Conservation (phyloP, 2,888 invertebrate species). For the Brenthis hecate region DNA sequence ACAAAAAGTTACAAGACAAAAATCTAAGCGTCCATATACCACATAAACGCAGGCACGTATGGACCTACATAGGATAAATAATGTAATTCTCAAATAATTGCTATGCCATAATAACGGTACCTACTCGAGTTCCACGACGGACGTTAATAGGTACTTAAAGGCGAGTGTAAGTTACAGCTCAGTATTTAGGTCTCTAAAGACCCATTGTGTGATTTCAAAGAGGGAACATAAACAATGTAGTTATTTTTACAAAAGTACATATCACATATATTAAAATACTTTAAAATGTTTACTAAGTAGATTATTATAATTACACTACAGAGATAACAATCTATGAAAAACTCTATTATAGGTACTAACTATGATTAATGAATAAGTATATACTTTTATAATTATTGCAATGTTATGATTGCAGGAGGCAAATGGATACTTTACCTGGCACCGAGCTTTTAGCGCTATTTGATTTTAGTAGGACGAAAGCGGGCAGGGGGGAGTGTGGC, state of each 20-base stretch:
- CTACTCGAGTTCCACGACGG: slow-evolving; percentile 28
- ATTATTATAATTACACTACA: slow-evolving; percentile 2
- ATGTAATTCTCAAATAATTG: slow-evolving; percentile 30
- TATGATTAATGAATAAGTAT: slow-evolving; percentile 9
- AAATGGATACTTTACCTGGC: neutral
- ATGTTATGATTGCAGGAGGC: neutral
- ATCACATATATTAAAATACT: slow-evolving; percentile 7
- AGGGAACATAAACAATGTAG: slow-evolving; percentile 20
- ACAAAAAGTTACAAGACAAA: too few species aligned
- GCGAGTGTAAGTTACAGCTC: slow-evolving; percentile 20
- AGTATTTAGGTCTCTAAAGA: slow-evolving; percentile 33
- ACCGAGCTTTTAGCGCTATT: too few species aligned
- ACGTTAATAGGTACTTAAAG: slow-evolving; percentile 25
- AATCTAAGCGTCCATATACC: too few species aligned
- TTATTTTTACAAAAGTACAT: neutral
- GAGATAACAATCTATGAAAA: slow-evolving; percentile 6
- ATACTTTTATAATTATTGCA: neutral
- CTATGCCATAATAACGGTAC: slow-evolving; percentile 35
- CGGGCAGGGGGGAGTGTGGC: too few species aligned
- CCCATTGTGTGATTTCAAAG: slow-evolving; percentile 34
- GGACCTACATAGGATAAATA: slow-evolving; percentile 8
- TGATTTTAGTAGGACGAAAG: too few species aligned
- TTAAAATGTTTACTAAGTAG: neutral
- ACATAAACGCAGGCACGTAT: neutral
- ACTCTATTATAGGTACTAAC: neutral